Base-by-base conservation (phyloP, 2,113 vertebrate genomes). In the Rhinolophus ferrumequinum region DNA sequence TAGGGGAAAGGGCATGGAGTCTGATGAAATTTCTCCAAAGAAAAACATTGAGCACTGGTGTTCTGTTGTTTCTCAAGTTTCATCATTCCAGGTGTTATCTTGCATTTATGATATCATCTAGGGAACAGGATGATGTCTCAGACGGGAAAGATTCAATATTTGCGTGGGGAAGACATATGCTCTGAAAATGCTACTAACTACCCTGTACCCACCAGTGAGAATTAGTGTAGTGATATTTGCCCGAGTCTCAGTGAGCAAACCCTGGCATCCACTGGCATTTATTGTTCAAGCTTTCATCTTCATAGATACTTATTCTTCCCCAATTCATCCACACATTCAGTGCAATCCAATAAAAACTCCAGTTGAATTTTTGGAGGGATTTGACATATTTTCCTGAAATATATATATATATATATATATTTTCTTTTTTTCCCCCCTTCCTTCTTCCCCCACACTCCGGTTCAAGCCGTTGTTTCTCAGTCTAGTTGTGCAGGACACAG, bases 1-100 rank as follows among this genome's bases (percentile, higher is more conserved):
- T 54, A 66, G 79, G 85, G 67, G 85, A 97, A 97, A 97, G 95
- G 92, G 67, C 77, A 33, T 8, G 30, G 13, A 38, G n/a, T 12
- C 44, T 58, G 75, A 52, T 35, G 75, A 41, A 22, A 62, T 69
- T 2, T 90, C 76, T 38, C 58, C 18, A 33, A 66, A 94, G 80
- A 24, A 56, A 97, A 97, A 54, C 58, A 80, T 3, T 6, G 38
- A 56, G 24, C 16, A 1, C 15, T 35, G 41, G 5, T 6, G 26
- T 67, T 47, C 11, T 33, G 19, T 9, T 38, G 21, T 76, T 35
- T 85, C 26, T 10, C 4, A 22, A 35, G 30, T 38, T 44, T 47
- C 52, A 19, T 15, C 0, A 0, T 19, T 26, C 56, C 30, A n/a
- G 52, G 35, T 22, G 18, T n/a, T 82, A 30, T 54, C 6, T 64